phyloP scores from a whole-genome alignment of 2,113 vertebrate species.

The Dasypus novemcinctus region DNA sequence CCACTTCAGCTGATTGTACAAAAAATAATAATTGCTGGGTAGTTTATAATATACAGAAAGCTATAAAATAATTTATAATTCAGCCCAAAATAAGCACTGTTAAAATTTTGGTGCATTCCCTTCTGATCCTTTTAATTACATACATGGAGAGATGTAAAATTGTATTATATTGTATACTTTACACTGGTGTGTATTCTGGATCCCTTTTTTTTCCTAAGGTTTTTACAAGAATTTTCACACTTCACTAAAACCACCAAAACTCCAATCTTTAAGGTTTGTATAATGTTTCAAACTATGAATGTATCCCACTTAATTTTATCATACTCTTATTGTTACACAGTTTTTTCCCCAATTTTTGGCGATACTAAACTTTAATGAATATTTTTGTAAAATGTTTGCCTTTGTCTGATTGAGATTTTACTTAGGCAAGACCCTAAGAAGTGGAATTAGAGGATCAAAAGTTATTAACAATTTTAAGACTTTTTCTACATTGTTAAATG shows the following conservation, averaged over 20 bases:
- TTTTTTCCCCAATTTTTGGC: background rate
- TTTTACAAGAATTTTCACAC: background rate
- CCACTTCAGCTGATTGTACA: background rate
- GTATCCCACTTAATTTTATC: background rate
- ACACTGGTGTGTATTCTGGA: background rate
- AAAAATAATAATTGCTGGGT: background rate
- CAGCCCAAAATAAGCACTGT: background rate
- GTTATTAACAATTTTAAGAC: background rate
- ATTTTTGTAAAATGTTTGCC: background rate
- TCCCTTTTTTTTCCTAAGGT: background rate
- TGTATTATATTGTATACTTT: background rate
- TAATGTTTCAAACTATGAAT: background rate
- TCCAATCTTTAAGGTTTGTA: background rate
- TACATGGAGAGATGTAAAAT: background rate
- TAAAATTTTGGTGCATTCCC: background rate
- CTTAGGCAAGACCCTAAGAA: background rate
- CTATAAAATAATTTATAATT: background rate
- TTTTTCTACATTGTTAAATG: background rate
- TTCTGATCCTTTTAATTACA: background rate
- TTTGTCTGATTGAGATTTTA: background rate
- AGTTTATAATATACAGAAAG: background rate
- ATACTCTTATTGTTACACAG: background rate
- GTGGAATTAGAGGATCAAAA: background rate
- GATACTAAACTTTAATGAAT: background rate
- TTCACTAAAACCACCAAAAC: background rate